Evolutionary conservation across 2,888 invertebrate genomes (phyloP), one percentile per base, ranked within the genome.

Genomic region (Philhelius pedissequus): DNA sequence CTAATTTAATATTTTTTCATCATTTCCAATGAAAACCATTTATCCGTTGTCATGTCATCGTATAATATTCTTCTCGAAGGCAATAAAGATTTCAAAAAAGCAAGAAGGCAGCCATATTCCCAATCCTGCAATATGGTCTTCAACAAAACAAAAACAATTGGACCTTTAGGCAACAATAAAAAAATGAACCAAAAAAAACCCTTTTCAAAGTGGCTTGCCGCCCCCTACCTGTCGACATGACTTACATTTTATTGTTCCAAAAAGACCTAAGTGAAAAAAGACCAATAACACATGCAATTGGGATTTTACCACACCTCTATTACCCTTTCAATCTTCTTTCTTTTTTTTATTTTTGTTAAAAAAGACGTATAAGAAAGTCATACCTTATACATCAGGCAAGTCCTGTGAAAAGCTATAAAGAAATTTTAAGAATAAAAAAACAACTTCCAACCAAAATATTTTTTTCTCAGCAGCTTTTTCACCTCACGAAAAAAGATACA

Each of bases 271-370:
- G 80, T 43, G 70, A 62, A 66, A 70, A 54, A 64, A 62, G 75
- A 70, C 83, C 83, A 83, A 80, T 75, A 80, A 80, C 70, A 75
- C 71, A 80, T 80, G 84, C 84, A 80, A 84, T 80, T 84, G 80
- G 75, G 80, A 75, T 71, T 70, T 68, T 64, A 79, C 83, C 83
- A 64, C 74, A 79, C 78, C 54, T 68, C 73, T 78, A 77, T 71
- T 77, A 71, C 71, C 71, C 27, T 60, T 60, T 77, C 82, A 82
- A 82, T 73, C 77, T 40, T 48, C 4, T 64, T 80, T 56, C 32
- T 71, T 76, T 81, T 27, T 45, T 81, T 66, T 20, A 45, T 71
- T 76, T 71, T 66, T 35, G 43, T 75, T 76, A 56, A n/a, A 60
- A n/a, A 62, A 4, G 27, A n/a, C n/a, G n/a, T n/a, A n/a, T 43